phyloP scores from a whole-genome alignment of 1,140 invertebrate genomes.

The Zaprionus lachaisei region DNA sequence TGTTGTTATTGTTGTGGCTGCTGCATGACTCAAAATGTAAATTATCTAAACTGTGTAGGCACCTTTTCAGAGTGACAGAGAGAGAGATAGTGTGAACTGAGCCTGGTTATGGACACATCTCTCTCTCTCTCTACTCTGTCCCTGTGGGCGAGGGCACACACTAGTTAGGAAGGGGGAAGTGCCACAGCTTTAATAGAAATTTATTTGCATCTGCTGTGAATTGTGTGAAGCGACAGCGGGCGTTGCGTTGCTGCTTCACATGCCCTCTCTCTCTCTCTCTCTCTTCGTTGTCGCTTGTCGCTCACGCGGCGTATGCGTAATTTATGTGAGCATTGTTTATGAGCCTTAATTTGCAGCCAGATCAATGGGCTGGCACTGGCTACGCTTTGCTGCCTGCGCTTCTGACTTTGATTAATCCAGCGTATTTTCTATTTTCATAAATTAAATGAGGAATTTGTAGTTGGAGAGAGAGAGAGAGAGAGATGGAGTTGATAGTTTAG shows the following conservation, averaged over 20 bases:
- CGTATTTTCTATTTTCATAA: conserved; percentile 13
- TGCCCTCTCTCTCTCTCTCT: too few species aligned
- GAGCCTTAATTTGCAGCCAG: conserved; percentile 11
- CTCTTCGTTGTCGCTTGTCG: conserved; percentile 18
- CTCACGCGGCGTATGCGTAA: conserved; percentile 71
- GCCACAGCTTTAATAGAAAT: conserved; percentile 70
- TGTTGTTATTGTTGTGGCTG: conserved; percentile 5
- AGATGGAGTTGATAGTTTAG: background rate
- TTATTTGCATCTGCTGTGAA: conserved; percentile 72
- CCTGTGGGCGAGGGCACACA: background rate
- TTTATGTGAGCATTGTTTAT: conserved; percentile 33
- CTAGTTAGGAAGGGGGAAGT: background rate
- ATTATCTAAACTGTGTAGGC: conserved; percentile 61
- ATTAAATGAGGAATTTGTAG: conserved; percentile 20
- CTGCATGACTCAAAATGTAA: conserved; percentile 55
- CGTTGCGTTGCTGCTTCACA: conserved; percentile 39
- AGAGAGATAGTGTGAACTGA: background rate
- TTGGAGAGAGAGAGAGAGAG: background rate
- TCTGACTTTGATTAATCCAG: conserved; percentile 4
- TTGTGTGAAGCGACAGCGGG: conserved; percentile 70
- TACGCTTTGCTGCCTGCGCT: background rate
- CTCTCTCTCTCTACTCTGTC: too few species aligned
- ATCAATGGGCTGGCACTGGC: conserved; percentile 5
- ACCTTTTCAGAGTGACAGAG: conserved; percentile 14
- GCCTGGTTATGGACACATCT: background rate